Percentiles rank a stretch among this genome's conserved stretches.
phyloP scores from a whole-genome alignment of 2,113 vertebrate species.

The Cheirogaleus medius region DNA sequence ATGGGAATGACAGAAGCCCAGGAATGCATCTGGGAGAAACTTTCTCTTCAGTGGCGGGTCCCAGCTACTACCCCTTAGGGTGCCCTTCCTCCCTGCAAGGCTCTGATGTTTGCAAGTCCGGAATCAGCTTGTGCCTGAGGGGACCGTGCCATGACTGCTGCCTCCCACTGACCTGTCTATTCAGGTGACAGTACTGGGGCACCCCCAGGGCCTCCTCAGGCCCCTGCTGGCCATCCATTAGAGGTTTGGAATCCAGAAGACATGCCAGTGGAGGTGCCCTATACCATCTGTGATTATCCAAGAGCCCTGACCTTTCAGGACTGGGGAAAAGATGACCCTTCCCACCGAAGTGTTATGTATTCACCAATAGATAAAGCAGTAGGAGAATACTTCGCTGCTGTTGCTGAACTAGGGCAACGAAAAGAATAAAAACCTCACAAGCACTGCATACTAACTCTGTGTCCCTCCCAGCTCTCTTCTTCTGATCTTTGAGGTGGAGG shows the following conservation, averaged over 20 bases:
- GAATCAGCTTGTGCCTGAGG: not conserved
- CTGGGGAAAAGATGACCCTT: not conserved
- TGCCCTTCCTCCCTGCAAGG: not conserved
- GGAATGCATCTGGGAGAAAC: not conserved
- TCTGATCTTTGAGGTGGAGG: not conserved
- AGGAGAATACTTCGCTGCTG: not conserved
- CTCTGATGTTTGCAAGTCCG: not conserved
- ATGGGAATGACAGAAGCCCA: not conserved
- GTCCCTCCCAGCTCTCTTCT: not conserved
- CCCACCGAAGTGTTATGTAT: not conserved
- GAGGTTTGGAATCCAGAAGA: not conserved
- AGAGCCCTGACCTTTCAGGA: not conserved
- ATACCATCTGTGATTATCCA: not conserved
- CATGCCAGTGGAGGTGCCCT: accelerated
- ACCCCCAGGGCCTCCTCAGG: not conserved
- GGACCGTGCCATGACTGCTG: too few species aligned
- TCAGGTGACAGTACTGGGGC: not conserved
- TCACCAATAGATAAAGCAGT: not conserved
- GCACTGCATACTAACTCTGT: not conserved
- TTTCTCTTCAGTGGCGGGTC: not conserved
- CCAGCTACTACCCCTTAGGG: not conserved
- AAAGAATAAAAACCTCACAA: not conserved
- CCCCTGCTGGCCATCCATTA: not conserved
- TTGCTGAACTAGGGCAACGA: not conserved
- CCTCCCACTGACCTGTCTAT: not conserved